Evolutionary conservation across 2,113 vertebrate species (phyloP).

Genomic region (Labrus mixtus): DNA sequence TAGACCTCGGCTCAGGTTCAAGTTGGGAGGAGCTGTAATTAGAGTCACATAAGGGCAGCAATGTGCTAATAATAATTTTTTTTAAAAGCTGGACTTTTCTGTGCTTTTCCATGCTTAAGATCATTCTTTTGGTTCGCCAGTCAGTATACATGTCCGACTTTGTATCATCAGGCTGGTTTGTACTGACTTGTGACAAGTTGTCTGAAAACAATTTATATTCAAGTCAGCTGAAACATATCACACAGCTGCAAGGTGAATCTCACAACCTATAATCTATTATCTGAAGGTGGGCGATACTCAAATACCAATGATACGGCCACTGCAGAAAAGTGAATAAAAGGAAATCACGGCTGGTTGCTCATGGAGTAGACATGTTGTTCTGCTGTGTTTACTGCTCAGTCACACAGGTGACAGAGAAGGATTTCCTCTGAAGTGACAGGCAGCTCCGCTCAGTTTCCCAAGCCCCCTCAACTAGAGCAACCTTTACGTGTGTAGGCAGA

Average conservation of each 20-base stretch:
- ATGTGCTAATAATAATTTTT: not conserved
- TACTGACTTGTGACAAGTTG: not conserved
- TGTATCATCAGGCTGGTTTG: not conserved
- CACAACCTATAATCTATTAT: constrained; percentile 13
- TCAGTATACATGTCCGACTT: not conserved
- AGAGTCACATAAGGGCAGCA: constrained; percentile 14
- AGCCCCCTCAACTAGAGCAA: not conserved
- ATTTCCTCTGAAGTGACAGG: constrained; percentile 43
- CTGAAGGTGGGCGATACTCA: constrained; percentile 37
- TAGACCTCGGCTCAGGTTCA: constrained; percentile 26
- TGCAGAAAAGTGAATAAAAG: constrained; percentile 49
- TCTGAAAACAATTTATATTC: constrained; percentile 5
- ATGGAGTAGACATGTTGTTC: constrained; percentile 55
- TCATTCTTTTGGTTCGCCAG: not conserved
- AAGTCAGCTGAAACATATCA: constrained; percentile 29
- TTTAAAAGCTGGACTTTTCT: not conserved
- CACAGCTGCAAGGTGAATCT: not conserved
- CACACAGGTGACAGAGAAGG: constrained; percentile 44
- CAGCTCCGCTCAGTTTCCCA: constrained; percentile 21
- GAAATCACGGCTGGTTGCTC: constrained; percentile 32
- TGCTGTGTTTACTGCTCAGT: constrained; percentile 57
- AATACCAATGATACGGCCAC: constrained; percentile 14
- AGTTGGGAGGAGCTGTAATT: constrained; percentile 11
- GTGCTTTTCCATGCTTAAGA: not conserved
- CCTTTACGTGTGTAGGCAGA: not conserved